Base-by-base conservation (phyloP, 2,888 invertebrate species). In the Lithosia quadra region DNA sequence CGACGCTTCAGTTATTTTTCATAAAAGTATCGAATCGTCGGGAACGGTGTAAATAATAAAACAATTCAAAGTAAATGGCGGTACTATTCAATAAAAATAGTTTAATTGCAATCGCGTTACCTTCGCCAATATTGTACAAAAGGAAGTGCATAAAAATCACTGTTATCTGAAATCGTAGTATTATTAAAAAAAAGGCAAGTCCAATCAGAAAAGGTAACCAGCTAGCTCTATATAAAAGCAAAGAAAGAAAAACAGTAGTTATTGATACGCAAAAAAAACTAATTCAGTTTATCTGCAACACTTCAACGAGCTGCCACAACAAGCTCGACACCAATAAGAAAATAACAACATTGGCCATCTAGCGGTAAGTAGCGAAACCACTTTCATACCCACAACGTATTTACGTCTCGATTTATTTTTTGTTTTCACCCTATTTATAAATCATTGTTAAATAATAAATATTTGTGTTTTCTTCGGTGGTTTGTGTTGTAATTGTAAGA, bases 281-380 rank as follows among this genome's bases (percentile, higher is more conserved):
- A 53, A 75, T 75, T 64, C 77, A 74, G 71, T 60, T 66, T 66
- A 70, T 53, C 61, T 33, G 49, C 57, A 59, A 22, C 58, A 58
- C 70, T 59, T 67, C 61, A 61, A 61, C 67, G 36, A 53, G 61
- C 55, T 61, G 66, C n/a, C 63, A 5, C 21, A 56, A 62, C 24
- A 49, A 28, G 56, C 28, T 59, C n/a, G 58, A 75, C 67, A 57
- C 65, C 67, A 73, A 77, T 67, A 65, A 71, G n/a, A 65, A 58
- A 1, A 43, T 11, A 34, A 70, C 70, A 7, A 7, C 21, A 65
- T 56, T 15, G 67, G 89, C 85, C 91, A 91, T 88, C 92, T 92
- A 81, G 77, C 68, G 79, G 34, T 39, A 79, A 90, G 80, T 91
- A 90, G 91, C 60, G n/a, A 8, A 65, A 83, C 63, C 43, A 67